These are phyloP conservation scores for Sylvia borin DNA, from an alignment of 2,797 vertebrate species.

Conservation along the genomic window DNA sequence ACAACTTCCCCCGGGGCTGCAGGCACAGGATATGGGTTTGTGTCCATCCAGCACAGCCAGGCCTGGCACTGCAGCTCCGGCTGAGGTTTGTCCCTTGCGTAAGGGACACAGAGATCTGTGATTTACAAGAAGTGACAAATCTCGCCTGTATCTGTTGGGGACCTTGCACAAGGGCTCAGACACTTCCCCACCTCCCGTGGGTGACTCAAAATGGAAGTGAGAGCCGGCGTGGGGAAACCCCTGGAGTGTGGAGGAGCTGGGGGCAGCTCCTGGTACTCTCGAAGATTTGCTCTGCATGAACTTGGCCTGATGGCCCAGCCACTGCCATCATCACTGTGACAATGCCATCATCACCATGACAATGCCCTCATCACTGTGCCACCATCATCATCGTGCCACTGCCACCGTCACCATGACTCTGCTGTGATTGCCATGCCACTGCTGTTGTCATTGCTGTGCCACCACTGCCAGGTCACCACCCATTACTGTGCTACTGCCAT, in stretches of 20 bases:
- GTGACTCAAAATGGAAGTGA: background rate
- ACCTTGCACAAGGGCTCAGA: background rate
- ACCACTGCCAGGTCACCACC: background rate
- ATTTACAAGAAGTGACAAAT: background rate
- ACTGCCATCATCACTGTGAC: fast-evolving
- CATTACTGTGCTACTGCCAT: fast-evolving
- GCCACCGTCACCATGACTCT: background rate
- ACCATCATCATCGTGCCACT: no score
- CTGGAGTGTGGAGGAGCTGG: fast-evolving
- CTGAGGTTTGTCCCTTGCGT: background rate
- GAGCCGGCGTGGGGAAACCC: background rate
- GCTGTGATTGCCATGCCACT: fast-evolving
- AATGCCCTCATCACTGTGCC: fast-evolving
- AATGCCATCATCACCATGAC: fast-evolving
- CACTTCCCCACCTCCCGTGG: background rate
- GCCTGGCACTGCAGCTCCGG: fast-evolving
- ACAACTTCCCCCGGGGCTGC: background rate
- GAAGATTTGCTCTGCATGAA: background rate
- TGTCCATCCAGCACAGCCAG: background rate
- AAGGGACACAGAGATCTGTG: background rate
- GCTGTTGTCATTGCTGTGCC: background rate
- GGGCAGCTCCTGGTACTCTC: background rate
- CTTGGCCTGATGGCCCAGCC: background rate
- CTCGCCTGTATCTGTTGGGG: fast-evolving
- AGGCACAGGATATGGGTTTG: background rate